Evolutionary conservation across 1,140 invertebrate genomes (phyloP).

Genomic region (Formica exsecta): DNA sequence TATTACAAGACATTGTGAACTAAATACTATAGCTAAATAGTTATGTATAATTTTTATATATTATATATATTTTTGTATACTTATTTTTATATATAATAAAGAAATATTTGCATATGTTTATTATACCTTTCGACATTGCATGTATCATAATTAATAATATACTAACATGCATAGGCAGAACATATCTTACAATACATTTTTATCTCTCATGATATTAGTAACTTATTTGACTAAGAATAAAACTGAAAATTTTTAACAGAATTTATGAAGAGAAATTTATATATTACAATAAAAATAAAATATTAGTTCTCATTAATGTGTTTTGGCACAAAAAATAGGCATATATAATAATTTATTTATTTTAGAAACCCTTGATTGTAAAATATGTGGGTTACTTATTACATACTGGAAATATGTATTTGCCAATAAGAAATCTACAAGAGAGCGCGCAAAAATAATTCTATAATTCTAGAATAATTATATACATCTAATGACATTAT

Average conservation of each 20-base stretch:
- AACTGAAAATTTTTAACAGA: not conserved
- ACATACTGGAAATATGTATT: slow-evolving; percentile 19
- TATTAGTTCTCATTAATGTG: not conserved
- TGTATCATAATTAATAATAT: not conserved
- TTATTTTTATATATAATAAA: slow-evolving; percentile 51
- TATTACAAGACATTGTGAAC: slow-evolving; percentile 6
- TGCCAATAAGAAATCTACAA: not conserved
- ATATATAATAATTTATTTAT: slow-evolving; percentile 24
- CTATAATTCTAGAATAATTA: slow-evolving; percentile 41
- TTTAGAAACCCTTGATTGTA: slow-evolving; percentile 12
- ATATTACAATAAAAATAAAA: slow-evolving; percentile 3
- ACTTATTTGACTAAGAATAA: slow-evolving; percentile 25
- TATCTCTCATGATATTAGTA: not conserved
- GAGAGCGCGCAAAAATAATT: slow-evolving; percentile 43
- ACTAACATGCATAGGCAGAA: not conserved
- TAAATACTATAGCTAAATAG: slow-evolving; percentile 18
- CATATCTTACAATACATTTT: not conserved
- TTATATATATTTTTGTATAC: slow-evolving; percentile 31
- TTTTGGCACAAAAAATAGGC: slow-evolving; percentile 4
- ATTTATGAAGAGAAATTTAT: not conserved
- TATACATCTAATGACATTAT: slow-evolving; percentile 13
- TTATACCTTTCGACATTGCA: not conserved
- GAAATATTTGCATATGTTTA: not conserved
- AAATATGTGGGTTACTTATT: not conserved
- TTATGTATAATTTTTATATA: slow-evolving; percentile 14